These are phyloP conservation scores for Eriosoma lanigerum DNA, from an alignment of 1,140 invertebrate genomes.

Conservation along the genomic window DNA sequence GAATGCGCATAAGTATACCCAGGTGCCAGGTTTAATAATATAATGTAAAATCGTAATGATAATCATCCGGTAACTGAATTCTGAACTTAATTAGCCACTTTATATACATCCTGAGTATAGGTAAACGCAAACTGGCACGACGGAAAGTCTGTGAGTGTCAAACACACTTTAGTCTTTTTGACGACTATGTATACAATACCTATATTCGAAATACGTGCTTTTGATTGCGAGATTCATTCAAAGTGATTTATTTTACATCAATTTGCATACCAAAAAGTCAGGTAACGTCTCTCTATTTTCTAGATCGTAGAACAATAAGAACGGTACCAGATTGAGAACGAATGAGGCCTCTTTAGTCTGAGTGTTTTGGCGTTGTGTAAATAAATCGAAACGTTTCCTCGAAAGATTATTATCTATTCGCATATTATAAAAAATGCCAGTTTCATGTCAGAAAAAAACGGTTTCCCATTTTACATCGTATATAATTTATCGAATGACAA, in stretches of 20 bases:
- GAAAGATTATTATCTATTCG: too few species aligned
- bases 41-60: background rate
- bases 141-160: background rate
- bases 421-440: too few species aligned
- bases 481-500: too few species aligned
- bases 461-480: too few species aligned
- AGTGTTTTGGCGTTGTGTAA: too few species aligned
- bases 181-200: background rate
- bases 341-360: too few species aligned
- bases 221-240: slow-evolving; percentile 9
- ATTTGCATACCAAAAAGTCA: slow-evolving; percentile 14
- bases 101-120: background rate
- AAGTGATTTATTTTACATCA: background rate
- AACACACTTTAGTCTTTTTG: background rate
- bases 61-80: background rate
- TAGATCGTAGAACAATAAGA: too few species aligned
- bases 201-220: background rate
- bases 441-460: too few species aligned
- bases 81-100: background rate
- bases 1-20: background rate
- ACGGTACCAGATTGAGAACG: too few species aligned
- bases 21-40: background rate
- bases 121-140: background rate
- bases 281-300: background rate
- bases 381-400: too few species aligned